phyloP scores from a whole-genome alignment of 2,113 vertebrate genomes.

The Setophaga petechia region DNA sequence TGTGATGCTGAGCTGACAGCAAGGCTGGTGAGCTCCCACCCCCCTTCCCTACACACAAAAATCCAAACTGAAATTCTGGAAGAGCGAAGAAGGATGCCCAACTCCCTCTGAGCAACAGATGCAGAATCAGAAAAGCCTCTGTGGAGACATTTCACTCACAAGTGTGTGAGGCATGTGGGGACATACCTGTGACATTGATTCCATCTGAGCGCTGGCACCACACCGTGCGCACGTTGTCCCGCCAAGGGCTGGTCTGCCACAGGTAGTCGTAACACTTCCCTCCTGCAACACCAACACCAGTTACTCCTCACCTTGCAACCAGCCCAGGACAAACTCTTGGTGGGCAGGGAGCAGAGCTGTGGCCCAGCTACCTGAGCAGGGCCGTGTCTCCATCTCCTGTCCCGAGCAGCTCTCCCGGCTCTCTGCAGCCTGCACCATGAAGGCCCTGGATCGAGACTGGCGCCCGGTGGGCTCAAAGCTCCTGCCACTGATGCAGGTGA shows the following conservation, averaged over 20 bases:
- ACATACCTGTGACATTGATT: conserved; percentile 92
- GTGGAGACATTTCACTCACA: background rate
- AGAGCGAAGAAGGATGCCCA: background rate
- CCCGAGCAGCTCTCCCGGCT: conserved; percentile 87
- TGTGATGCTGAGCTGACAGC: background rate
- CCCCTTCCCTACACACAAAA: background rate
- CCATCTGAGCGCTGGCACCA: conserved; percentile 98
- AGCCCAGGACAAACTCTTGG: background rate
- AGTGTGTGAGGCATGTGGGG: fast-evolving
- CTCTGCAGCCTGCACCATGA: conserved; percentile 84
- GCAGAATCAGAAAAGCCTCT: background rate
- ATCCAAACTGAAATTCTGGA: background rate
- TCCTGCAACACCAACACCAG: conserved; percentile 71
- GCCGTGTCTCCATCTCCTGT: conserved; percentile 84
- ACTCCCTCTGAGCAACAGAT: background rate
- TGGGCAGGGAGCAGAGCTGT: fast-evolving
- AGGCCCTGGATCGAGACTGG: conserved; percentile 88
- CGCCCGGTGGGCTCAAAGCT: conserved; percentile 87
- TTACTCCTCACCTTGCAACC: background rate
- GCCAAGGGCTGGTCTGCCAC: conserved; percentile 91
- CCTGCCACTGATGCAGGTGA: conserved; percentile 91
- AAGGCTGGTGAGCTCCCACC: background rate
- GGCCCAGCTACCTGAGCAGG: conserved; percentile 85
- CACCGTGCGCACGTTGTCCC: conserved; percentile 86
- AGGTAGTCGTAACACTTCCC: conserved; percentile 91